phyloP scores from a whole-genome alignment of 1,140 invertebrate species.

The Atopsyche davidsoni region DNA sequence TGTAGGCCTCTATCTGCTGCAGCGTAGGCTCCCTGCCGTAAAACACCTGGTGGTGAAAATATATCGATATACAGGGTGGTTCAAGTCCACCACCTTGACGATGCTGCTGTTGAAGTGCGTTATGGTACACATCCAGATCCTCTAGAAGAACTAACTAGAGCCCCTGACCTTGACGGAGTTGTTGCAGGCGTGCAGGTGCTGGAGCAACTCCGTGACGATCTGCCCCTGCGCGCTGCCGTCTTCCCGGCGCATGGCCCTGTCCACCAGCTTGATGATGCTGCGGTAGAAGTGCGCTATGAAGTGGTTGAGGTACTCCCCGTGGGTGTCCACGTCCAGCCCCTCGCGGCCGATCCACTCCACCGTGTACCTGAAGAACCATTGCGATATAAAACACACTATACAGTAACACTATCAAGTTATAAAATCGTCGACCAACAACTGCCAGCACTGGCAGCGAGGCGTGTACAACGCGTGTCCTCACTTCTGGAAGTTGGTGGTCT shows the following conservation, averaged over 20 bases:
- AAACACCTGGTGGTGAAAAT: conserved; percentile 62
- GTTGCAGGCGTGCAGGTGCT: conserved; percentile 94
- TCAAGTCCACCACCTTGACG: background rate
- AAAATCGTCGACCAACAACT: too few species aligned
- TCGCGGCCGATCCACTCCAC: conserved; percentile 97
- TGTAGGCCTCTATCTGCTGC: conserved; percentile 76
- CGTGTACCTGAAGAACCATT: conserved; percentile 64
- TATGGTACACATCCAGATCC: background rate
- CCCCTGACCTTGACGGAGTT: conserved; percentile 77
- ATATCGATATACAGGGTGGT: background rate
- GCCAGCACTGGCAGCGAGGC: too few species aligned
- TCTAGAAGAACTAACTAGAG: background rate
- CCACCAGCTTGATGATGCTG: conserved; percentile 87
- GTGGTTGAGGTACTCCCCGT: conserved; percentile 89
- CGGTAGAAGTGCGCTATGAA: conserved; percentile 95
- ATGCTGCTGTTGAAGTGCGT: background rate
- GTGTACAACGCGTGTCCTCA: too few species aligned
- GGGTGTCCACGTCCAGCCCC: conserved; percentile 87
- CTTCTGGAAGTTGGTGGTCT: conserved; percentile 82
- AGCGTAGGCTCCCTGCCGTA: conserved; percentile 88
- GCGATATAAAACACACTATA: too few species aligned
- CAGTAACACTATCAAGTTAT: too few species aligned
- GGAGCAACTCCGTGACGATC: conserved; percentile 92
- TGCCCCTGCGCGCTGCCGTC: conserved; percentile 89
- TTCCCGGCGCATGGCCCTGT: conserved; percentile 89